Base-by-base conservation (phyloP, 2,113 vertebrate genomes). In the Passer domesticus region DNA sequence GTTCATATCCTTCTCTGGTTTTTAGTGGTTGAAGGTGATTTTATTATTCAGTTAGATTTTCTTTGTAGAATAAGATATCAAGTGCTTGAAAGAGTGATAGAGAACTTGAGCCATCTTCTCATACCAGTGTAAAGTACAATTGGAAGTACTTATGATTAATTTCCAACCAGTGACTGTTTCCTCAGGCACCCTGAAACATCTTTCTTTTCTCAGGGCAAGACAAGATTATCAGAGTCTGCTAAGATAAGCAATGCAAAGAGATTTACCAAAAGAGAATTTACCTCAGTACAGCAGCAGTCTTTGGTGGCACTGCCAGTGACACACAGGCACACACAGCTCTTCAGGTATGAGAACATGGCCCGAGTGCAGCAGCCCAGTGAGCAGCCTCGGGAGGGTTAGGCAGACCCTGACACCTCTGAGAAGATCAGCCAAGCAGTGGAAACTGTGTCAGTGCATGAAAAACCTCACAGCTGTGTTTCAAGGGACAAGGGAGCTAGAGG, bases 401-500 rank as follows among this genome's bases (percentile, higher is more conserved):
- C 50, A 79, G 43, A 27, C 25, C 72, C 87, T 15, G 11, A 62
- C 63, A 70, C 50, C 47, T 87, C 69, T 46, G 89, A 62, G 67
- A 73, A 94, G 73, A 93, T 63, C 80, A 91, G 85, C 74, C 73
- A 69, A 76, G 83, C 37, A 90, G 35, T 49, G 55, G 60, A 90
- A 90, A 41, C 1, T 6, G 58, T 84, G 83, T 82, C 91, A 95
- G 76, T 37, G 66, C 66, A 82, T 87, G 76, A 90, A 89, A 96
- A 95, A 77, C 49, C 35, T 50, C 74, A 69, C 52, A 69, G 55
- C 69, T 79, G 23, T 94, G 91, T 96, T 96, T 75, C 58, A 94
- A 90, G 52, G 87, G 69, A 59, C 69, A 73, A 56, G 69, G 53
- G 43, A 95, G 73, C 24, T 52, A 49, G 58, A 64, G 43, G 31